Base-by-base conservation (phyloP, 2,888 invertebrate species). In the Eilema depressum region DNA sequence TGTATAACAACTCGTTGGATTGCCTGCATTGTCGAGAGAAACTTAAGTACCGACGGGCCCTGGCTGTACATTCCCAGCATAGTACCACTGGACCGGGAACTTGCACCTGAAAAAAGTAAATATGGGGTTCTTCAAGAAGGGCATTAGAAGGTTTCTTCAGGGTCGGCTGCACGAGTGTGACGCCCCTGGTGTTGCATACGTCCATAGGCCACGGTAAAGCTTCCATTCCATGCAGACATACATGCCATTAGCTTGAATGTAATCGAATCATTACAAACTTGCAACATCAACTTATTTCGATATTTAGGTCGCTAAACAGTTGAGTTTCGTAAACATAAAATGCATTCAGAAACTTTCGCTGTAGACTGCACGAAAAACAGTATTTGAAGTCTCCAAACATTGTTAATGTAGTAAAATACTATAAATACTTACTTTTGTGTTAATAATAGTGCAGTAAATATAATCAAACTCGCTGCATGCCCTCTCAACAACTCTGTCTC, bases 31-130 rank as follows among this genome's bases (percentile, higher is more conserved):
- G 89, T 2, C 71, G 74, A 37, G 80, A 87, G 57, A 91, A 93
- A 1, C 61, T 77, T 1, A 84, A 11, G 17, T 81, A 77, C 63
- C 79, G 85, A 4, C 75, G 78, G 1, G 92, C 66, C 0, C 83
- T 73, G 0, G 86, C 86, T 0, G 63, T 66, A 53, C 93, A 93
- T 70, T 93, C 92, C 86, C 88, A 88, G 63, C 93, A 92, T 3
- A 93, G 57, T 0, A 62, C 14, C 14, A 69, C 33, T 7, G 63
- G 63, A 10, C 59, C 33, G 1, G 63, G n/a, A 1, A 17, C 26
- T 3, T 47, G n/a, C 5, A 30, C 17, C 70, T 70, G 63, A 1
- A 59, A 47, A n/a, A n/a, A n/a, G n/a, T n/a, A n/a, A n/a, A n/a
- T n/a, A n/a, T n/a, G n/a, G n/a, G n/a, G n/a, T n/a, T n/a, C n/a